phyloP scores from a whole-genome alignment of 2,113 vertebrate species.

The Neogobius melanostomus region DNA sequence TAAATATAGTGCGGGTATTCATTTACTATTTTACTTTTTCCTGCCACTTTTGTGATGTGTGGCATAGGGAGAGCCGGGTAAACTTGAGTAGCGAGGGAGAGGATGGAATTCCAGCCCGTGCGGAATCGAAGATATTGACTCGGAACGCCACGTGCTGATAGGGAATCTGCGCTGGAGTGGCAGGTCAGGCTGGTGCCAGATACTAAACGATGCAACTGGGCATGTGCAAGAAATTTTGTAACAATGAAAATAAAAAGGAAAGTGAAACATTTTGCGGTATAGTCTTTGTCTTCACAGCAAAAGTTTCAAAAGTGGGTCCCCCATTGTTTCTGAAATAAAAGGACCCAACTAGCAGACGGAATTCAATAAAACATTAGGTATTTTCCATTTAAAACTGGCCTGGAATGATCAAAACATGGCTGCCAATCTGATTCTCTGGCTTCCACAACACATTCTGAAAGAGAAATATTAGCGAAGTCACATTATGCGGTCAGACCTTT shows the following conservation, averaged over 20 bases:
- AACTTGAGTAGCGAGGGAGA: not conserved
- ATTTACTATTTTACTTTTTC: conserved; percentile 3
- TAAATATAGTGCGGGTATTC: not conserved
- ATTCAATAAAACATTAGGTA: too few species aligned
- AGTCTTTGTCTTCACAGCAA: too few species aligned
- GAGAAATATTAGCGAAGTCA: too few species aligned
- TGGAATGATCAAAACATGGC: too few species aligned
- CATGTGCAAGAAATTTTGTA: conserved; percentile 5
- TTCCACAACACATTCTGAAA: too few species aligned
- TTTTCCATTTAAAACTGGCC: too few species aligned
- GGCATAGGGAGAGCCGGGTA: not conserved
- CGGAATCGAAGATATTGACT: conserved; percentile 36
- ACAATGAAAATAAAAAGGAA: not conserved
- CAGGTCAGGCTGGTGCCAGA: not conserved
- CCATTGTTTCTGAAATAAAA: too few species aligned
- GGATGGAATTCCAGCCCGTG: conserved; percentile 11
- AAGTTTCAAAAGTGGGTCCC: too few species aligned
- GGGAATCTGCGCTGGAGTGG: not conserved
- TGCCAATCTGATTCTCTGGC: too few species aligned
- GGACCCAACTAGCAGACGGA: too few species aligned
- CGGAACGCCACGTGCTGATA: not conserved
- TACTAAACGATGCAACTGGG: not conserved
- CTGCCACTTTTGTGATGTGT: not conserved
- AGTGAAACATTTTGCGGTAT: not conserved
- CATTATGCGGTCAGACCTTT: too few species aligned